Evolutionary conservation across 2,113 vertebrate species (phyloP), one percentile per base, ranked within the genome.

Genomic region (Chlamydotis undulata): DNA sequence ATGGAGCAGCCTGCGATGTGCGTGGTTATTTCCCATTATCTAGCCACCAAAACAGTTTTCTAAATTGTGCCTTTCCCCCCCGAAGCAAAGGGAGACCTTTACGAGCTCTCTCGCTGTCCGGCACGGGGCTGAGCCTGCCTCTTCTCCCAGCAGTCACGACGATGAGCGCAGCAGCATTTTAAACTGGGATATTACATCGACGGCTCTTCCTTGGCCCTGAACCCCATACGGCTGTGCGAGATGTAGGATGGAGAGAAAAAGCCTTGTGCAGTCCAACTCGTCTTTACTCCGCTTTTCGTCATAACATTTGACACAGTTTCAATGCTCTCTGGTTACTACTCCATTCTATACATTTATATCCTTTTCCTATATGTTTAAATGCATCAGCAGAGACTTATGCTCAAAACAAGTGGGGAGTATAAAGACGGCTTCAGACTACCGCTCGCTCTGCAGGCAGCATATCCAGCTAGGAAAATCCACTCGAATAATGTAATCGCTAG

Each of bases 391-490:
- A 56, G 67, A 41, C 33, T 60, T 19, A 25, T 2, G 26, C 49
- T 68, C 35, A 78, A 47, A 78, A 59, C 19, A 78, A 75, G 49
- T 7, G 11, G 53, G 53, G 22, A 87, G 6, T 8, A 9, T 28
- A 59, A 45, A 3, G 5, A 56, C 1, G 1, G 37, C 53, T 75
- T 70, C 83, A 81, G 76, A 78, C 57, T 14, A 10, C 33, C 65
- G 5, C 80, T 41, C 10, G 17, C 77, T 92, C 83, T 0, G 0
- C 2, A 64, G 53, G 56, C 6, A 84, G 68, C 85, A 71, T 18
- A 78, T 76, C 83, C 90, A 87, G 64, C 73, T 19, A 56, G 69
- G 91, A 87, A 92, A 94, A 95, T 53, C 69, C 83, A 84, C 3
- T 4, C 43, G 29, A n/a, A 69, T 33, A 87, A 67, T n/a, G 33